Conservation (phyloP, 1,140 invertebrate species). For the Bombus waltoni region DNA sequence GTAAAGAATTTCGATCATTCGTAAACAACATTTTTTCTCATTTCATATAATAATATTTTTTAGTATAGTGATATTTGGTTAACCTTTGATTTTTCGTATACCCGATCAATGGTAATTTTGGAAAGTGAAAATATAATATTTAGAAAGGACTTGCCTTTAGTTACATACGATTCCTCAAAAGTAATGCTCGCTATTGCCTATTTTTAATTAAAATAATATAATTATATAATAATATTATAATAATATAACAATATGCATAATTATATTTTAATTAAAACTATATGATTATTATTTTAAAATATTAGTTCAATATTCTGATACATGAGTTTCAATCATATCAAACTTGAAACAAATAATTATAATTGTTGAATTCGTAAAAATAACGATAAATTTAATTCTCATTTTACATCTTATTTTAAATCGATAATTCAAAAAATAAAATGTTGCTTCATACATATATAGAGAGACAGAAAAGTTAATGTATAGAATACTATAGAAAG, state of each 20-base stretch:
- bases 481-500: not conserved
- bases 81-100: too few species aligned
- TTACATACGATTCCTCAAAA: not conserved
- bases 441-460: constrained; percentile 10
- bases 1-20: not conserved
- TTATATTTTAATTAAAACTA: not conserved
- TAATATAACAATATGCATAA: not conserved
- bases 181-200: not conserved
- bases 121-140: not conserved
- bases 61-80: too few species aligned
- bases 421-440: constrained; percentile 15
- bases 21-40: not conserved
- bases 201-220: not conserved
- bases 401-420: constrained; percentile 16
- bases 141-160: not conserved
- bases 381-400: not conserved
- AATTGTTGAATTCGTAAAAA: not conserved
- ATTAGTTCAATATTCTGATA: constrained; percentile 3
- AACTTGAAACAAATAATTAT: constrained; percentile 8
- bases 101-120: too few species aligned
- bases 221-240: not conserved
- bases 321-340: not conserved
- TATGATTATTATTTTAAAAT: constrained; percentile 13
- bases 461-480: not conserved
- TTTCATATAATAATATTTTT: not conserved